Percentiles rank a stretch among this genome's conserved stretches.
phyloP scores from a whole-genome alignment of 2,113 vertebrate genomes.

The Ascaphus truei region DNA sequence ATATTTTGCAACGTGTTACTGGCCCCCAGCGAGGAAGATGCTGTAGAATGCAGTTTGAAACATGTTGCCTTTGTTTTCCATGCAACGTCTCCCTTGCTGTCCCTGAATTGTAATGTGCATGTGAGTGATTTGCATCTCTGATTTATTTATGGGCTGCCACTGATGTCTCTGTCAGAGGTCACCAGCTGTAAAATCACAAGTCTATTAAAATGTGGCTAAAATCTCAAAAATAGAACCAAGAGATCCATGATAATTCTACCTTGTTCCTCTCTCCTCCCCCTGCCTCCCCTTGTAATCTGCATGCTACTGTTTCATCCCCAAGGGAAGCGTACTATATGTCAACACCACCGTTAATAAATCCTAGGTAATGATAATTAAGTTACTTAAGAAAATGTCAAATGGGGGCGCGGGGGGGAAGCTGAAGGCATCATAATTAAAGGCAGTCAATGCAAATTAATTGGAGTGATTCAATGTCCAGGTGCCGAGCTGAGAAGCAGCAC shows the following conservation, averaged over 20 bases:
- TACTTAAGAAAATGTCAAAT: constrained; percentile 46
- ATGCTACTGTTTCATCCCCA: constrained; percentile 38
- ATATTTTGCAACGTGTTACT: no score
- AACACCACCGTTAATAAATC: constrained; percentile 47
- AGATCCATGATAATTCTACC: constrained; percentile 31
- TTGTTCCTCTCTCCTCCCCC: background rate
- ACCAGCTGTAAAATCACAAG: constrained; percentile 9
- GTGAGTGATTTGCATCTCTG: background rate
- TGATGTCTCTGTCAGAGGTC: background rate
- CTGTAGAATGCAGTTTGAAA: no score
- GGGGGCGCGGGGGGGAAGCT: constrained; percentile 40
- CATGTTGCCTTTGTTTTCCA: background rate
- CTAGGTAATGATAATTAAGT: constrained; percentile 44
- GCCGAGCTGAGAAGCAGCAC: background rate
- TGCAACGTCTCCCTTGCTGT: background rate
- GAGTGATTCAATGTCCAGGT: background rate
- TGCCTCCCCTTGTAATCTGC: constrained; percentile 40
- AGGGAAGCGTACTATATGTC: constrained; percentile 35
- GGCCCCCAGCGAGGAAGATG: no score
- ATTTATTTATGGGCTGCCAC: background rate
- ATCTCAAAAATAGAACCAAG: constrained; percentile 35
- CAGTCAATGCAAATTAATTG: constrained; percentile 16
- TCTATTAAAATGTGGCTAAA: constrained; percentile 4
- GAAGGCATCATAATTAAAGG: constrained; percentile 13
- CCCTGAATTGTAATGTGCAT: background rate